Percentiles rank a stretch among this genome's conserved stretches.
Evolutionary conservation across 2,113 vertebrate species (phyloP).

Genomic region (Chaetorhynchus papuensis): DNA sequence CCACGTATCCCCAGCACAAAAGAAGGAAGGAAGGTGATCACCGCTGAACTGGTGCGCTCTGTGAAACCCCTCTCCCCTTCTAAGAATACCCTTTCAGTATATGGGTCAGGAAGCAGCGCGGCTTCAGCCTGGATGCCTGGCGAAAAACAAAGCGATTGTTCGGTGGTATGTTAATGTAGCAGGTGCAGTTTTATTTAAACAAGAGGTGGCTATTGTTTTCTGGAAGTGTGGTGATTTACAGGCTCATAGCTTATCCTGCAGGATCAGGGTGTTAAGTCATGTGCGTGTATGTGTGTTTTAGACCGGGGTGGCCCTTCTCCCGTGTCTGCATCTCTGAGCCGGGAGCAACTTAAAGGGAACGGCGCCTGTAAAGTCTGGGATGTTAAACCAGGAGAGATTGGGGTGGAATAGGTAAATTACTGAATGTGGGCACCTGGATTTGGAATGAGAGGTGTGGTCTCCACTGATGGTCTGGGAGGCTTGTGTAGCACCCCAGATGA

Average conservation of each 20-base stretch:
- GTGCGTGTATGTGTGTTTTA: conserved; percentile 35
- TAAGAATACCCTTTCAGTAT: conserved; percentile 77
- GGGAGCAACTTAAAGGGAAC: background rate
- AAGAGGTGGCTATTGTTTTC: conserved; percentile 76
- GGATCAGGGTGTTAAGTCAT: conserved; percentile 43
- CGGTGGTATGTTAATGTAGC: conserved; percentile 73
- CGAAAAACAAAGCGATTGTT: conserved; percentile 76
- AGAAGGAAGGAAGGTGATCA: conserved; percentile 83
- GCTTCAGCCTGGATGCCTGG: conserved; percentile 66
- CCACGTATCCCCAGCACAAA: conserved; percentile 69
- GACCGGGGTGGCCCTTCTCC: background rate
- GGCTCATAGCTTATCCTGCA: conserved; percentile 61
- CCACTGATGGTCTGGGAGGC: background rate
- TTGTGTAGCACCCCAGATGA: background rate
- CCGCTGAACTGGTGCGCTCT: conserved; percentile 27
- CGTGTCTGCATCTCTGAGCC: background rate
- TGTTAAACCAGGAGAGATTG: background rate
- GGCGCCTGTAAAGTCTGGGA: background rate
- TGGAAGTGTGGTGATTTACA: conserved; percentile 69
- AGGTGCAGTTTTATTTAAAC: conserved; percentile 81
- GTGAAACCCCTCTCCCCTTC: conserved; percentile 71
- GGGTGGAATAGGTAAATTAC: background rate
- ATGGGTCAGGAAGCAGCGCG: conserved; percentile 76
- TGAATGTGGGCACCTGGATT: background rate
- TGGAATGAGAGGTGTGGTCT: background rate